phyloP scores from a whole-genome alignment of 2,113 vertebrate genomes.

The Athene cunicularia region DNA sequence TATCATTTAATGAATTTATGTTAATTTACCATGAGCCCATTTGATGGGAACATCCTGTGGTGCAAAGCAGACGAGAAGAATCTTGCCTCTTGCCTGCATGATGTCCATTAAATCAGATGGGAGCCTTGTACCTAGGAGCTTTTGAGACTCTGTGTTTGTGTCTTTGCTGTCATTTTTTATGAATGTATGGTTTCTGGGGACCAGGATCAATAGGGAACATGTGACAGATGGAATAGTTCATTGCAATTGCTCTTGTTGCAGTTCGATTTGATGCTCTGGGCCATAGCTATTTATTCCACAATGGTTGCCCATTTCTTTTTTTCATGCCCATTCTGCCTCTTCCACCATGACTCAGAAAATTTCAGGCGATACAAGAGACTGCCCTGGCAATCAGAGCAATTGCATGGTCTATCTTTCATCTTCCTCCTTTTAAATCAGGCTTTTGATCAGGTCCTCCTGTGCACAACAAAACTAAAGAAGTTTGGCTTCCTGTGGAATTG shows the following conservation, averaged over 20 bases:
- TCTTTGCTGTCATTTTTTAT: background rate
- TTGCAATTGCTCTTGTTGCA: background rate
- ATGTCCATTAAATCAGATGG: background rate
- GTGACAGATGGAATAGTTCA: background rate
- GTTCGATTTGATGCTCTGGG: background rate
- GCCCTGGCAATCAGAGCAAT: background rate
- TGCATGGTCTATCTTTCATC: background rate
- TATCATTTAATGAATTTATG: background rate
- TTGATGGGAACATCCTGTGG: background rate
- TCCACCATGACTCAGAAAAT: background rate
- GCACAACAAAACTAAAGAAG: background rate
- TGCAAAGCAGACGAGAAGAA: background rate
- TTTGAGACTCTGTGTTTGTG: background rate
- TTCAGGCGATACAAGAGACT: background rate
- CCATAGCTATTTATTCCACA: background rate
- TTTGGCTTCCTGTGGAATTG: background rate
- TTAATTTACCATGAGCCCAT: background rate
- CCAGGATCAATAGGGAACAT: accelerated
- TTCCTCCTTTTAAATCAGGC: background rate
- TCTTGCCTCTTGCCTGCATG: background rate
- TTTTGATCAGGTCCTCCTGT: background rate
- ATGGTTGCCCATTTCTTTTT: background rate
- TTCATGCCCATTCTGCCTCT: background rate
- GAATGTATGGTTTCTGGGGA: background rate
- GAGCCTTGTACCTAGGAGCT: background rate